phyloP scores from a whole-genome alignment of 1,140 invertebrate species.

The Berghia stephanieae region DNA sequence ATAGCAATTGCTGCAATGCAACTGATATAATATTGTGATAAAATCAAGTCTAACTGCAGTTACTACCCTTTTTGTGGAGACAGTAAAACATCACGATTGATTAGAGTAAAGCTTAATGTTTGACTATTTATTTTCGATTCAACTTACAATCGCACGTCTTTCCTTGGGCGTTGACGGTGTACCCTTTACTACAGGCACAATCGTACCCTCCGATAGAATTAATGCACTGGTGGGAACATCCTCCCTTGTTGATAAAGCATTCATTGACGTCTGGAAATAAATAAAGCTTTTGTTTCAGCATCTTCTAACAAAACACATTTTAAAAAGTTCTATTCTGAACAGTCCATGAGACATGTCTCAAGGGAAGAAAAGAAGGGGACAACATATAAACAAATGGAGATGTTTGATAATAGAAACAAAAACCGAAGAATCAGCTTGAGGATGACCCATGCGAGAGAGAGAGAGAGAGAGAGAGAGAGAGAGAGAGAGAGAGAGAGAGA shows the following conservation, averaged over 20 bases:
- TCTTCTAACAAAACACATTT: too few species aligned
- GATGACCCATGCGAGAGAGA: neutral
- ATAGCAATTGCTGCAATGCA: too few species aligned
- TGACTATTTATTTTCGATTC: too few species aligned
- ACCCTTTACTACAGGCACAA: constrained; percentile 57
- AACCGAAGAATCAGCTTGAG: neutral
- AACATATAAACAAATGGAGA: neutral
- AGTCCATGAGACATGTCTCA: neutral
- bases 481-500: neutral
- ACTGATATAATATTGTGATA: too few species aligned
- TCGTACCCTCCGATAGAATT: constrained; percentile 59
- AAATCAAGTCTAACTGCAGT: too few species aligned
- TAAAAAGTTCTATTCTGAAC: neutral
- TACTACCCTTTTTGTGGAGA: too few species aligned
- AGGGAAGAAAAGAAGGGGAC: neutral
- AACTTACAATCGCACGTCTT: too few species aligned
- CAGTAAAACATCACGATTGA: too few species aligned
- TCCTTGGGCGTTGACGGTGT: constrained; percentile 46
- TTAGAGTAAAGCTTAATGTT: too few species aligned
- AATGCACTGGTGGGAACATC: constrained; percentile 69
- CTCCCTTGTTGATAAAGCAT: constrained; percentile 60
- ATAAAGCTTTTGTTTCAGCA: constrained; percentile 5
- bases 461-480: neutral
- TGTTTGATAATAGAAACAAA: neutral
- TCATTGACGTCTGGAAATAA: constrained; percentile 65